These are phyloP conservation scores for Ophion ventricosus DNA, from an alignment of 2,888 invertebrate genomes.

Conservation along the genomic window DNA sequence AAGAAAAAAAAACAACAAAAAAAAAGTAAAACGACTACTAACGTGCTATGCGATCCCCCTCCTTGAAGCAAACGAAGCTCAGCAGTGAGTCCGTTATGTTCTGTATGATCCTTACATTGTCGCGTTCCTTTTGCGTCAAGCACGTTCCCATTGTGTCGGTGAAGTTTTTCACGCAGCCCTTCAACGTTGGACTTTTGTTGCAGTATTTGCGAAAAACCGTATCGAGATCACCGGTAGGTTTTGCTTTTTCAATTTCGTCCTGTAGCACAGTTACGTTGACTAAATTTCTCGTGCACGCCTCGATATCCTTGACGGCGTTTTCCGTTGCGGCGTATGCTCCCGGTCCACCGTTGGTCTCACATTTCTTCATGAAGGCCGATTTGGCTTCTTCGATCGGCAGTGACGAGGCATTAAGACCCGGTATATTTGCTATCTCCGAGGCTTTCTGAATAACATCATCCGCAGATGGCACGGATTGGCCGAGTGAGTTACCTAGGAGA, in stretches of 20 bases:
- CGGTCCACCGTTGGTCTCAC: conserved; percentile 87
- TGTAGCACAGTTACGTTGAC: conserved; percentile 86
- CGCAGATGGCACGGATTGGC: conserved; percentile 11
- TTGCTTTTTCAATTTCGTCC: conserved; percentile 88
- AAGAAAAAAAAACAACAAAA: no score
- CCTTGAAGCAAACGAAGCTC: conserved; percentile 91
- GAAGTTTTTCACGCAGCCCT: conserved; percentile 86
- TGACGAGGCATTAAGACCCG: conserved; percentile 75
- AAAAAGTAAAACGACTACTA: conserved; percentile 83
- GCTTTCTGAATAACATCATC: conserved; percentile 69
- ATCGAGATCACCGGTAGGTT: conserved; percentile 88
- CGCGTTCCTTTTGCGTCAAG: conserved; percentile 86
- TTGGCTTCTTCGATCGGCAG: conserved; percentile 83
- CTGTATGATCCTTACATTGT: conserved; percentile 86
- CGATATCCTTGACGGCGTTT: conserved; percentile 81
- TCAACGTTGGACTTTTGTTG: conserved; percentile 86
- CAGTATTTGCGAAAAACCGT: conserved; percentile 91
- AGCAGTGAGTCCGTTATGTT: conserved; percentile 89
- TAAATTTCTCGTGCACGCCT: conserved; percentile 85
- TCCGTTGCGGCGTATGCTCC: conserved; percentile 85
- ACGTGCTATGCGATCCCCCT: conserved; percentile 93
- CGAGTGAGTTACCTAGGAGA: neutral
- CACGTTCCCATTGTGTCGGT: conserved; percentile 86
- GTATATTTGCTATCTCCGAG: conserved; percentile 61
- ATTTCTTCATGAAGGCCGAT: conserved; percentile 87